Conservation (phyloP, 2,888 invertebrate genomes). For the Tipula helvola region DNA sequence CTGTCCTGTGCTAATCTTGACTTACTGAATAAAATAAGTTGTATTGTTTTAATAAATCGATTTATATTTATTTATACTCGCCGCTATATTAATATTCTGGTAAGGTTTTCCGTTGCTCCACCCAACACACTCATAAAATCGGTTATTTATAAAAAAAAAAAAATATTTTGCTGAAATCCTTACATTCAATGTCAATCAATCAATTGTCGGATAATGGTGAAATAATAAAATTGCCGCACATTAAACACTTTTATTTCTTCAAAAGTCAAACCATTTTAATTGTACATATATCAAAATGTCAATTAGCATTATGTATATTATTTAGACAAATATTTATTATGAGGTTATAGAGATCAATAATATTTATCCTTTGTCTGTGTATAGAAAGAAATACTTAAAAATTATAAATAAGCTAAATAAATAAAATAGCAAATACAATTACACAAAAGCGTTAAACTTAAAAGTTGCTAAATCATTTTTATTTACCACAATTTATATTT, state of each 20-base stretch:
- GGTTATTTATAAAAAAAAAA: no score
- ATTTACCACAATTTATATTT: background rate
- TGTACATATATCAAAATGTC: background rate
- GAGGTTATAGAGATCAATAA: background rate
- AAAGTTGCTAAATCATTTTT: background rate
- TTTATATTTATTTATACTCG: no score
- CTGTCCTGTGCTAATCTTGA: no score
- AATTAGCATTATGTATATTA: background rate
- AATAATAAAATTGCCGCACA: background rate
- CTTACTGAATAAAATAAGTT: no score
- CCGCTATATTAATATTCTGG: no score
- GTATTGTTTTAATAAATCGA: no score
- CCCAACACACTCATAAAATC: no score
- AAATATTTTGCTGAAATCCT: background rate
- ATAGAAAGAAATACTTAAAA: background rate
- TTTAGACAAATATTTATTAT: background rate
- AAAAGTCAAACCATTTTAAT: background rate
- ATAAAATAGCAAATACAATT: background rate
- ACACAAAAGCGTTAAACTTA: background rate
- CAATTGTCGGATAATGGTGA: background rate
- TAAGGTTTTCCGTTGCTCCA: no score
- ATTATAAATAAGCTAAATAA: background rate
- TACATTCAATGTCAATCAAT: background rate
- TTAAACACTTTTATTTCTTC: background rate
- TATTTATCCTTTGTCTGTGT: background rate